A percentile compares a stretch with the other conserved stretches of the same genome.
Conservation (phyloP, 64 coral and sea anemone species). For the Acropora tenuis region DNA sequence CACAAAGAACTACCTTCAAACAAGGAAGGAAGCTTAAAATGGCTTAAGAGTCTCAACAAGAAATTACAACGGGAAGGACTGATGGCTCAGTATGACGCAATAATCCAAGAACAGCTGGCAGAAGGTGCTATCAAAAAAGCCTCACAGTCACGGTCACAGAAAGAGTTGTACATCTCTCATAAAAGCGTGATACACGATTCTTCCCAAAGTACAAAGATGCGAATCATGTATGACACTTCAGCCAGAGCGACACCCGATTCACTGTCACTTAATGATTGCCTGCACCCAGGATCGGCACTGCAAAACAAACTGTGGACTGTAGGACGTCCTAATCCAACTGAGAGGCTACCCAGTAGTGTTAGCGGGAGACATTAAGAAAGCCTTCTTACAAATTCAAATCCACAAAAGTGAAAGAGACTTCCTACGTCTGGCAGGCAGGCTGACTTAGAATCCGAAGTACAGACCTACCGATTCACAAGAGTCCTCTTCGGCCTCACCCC, state of each 20-base stretch:
- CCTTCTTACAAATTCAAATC: conserved; percentile 19
- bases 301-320: conserved; percentile 9
- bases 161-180: conserved; percentile 50
- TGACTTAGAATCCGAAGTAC: not conserved
- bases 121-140: conserved; percentile 47
- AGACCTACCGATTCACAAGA: conserved; percentile 25
- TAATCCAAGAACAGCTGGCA: conserved; percentile 61
- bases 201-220: conserved; percentile 40
- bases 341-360: conserved; percentile 37
- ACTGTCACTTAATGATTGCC: conserved; percentile 59
- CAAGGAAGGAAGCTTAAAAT: conserved; percentile 52
- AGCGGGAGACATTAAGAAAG: conserved; percentile 61
- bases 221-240: conserved; percentile 53
- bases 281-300: conserved; percentile 49
- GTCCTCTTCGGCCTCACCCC: conserved; percentile 23
- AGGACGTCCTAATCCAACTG: conserved; percentile 10
- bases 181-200: conserved; percentile 35
- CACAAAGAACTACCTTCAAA: conserved; percentile 47
- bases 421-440: conserved; percentile 8
- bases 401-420: not conserved
- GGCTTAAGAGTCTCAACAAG: conserved; percentile 24
- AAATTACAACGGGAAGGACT: conserved; percentile 35
- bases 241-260: not conserved
- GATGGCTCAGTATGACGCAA: conserved; percentile 31
- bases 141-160: not conserved